Evolutionary conservation across 2,888 invertebrate genomes (phyloP).

Genomic region (Tenthredo livida): DNA sequence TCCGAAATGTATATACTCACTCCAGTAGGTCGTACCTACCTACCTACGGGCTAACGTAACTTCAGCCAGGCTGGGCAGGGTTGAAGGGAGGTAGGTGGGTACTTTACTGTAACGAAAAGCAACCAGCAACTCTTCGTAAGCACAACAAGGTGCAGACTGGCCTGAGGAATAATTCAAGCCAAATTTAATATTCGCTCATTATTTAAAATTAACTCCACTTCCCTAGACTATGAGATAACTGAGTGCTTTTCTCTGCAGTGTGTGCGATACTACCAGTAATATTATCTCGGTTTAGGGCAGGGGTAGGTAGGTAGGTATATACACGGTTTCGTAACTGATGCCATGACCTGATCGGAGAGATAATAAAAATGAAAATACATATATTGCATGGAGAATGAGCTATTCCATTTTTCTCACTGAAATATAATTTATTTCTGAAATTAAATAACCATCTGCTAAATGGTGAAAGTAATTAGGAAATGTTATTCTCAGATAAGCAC

Average conservation of each 20-base stretch:
- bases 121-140: conserved; percentile 45
- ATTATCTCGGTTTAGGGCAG: background rate
- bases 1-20: background rate
- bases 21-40: background rate
- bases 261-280: background rate
- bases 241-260: background rate
- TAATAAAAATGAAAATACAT: background rate
- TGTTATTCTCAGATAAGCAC: background rate
- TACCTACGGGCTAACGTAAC: background rate
- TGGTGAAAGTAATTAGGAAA: background rate
- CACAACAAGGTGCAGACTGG: background rate
- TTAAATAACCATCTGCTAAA: no score
- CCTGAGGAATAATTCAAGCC: conserved; percentile 55
- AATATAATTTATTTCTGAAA: background rate
- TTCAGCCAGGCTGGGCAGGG: background rate
- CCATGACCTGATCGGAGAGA: background rate
- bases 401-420: background rate
- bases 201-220: conserved; percentile 68
- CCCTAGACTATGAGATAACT: background rate
- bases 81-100: background rate
- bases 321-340: background rate
- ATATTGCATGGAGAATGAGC: no score
- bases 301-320: background rate
- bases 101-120: conserved; percentile 49
- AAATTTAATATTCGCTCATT: conserved; percentile 72